Conservation (phyloP, 2,113 vertebrate genomes). For the Pionites leucogaster region DNA sequence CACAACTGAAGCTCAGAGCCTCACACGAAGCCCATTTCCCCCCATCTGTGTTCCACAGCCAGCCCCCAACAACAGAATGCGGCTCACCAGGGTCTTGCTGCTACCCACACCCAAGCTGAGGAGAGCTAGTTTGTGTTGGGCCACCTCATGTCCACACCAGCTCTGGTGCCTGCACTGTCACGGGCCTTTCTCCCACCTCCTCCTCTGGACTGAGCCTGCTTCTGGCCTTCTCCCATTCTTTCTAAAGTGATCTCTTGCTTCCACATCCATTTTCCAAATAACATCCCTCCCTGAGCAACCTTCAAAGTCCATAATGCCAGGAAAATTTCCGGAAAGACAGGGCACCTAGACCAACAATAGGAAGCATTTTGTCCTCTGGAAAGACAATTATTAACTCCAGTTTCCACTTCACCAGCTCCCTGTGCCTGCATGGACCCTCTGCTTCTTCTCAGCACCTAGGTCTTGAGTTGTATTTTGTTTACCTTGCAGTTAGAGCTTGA, state of each 20-base stretch:
- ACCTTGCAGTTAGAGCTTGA: background rate
- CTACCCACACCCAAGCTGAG: background rate
- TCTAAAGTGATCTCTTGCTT: background rate
- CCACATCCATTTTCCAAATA: background rate
- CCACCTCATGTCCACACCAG: background rate
- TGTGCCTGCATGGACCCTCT: background rate
- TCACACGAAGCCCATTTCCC: background rate
- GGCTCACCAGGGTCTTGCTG: background rate
- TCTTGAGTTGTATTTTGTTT: background rate
- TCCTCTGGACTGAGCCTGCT: background rate
- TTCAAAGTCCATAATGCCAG: background rate
- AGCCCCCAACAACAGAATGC: background rate
- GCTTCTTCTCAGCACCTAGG: background rate
- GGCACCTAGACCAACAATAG: background rate
- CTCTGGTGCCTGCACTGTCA: background rate
- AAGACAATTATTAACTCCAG: background rate
- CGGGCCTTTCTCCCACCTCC: background rate
- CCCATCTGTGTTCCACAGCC: background rate
- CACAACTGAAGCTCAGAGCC: background rate
- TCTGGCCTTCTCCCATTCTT: background rate
- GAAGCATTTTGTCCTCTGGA: background rate
- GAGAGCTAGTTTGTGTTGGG: background rate
- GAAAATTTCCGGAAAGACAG: background rate
- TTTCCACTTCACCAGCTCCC: conserved; percentile 12
- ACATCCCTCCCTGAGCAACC: background rate